These are phyloP conservation scores for Apamea crenata DNA, from an alignment of 2,888 invertebrate genomes.

Conservation along the genomic window DNA sequence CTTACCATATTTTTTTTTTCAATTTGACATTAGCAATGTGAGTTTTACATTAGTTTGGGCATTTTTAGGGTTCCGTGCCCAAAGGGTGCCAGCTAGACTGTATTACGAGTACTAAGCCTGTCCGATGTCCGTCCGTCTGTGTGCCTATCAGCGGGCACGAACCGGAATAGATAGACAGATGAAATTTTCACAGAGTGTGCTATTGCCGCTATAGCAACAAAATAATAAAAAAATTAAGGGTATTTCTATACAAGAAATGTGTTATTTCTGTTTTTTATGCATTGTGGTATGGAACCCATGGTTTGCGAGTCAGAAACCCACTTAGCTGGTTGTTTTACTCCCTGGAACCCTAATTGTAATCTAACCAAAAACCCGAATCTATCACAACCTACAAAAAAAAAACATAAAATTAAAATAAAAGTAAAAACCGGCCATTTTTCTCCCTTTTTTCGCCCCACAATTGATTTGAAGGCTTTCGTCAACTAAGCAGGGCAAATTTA, in stretches of 20 bases:
- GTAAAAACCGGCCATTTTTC: constrained; percentile 31
- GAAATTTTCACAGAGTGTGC: neutral
- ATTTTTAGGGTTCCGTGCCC: neutral
- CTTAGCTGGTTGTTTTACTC: neutral
- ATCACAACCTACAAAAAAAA: constrained; percentile 23
- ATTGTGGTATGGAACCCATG: neutral
- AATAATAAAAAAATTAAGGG: neutral
- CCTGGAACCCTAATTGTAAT: neutral
- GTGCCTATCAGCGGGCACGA: neutral
- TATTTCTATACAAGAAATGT: neutral
- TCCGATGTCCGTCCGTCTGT: no score
- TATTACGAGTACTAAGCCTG: neutral
- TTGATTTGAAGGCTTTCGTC: constrained; percentile 65
- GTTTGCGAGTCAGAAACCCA: neutral
- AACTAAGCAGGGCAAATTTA: constrained; percentile 62
- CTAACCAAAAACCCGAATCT: neutral
- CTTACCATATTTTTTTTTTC: neutral
- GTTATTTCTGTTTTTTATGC: neutral
- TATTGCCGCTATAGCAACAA: neutral
- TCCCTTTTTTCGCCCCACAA: constrained; percentile 50
- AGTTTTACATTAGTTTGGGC: neutral
- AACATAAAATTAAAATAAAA: constrained; percentile 33
- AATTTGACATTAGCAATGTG: neutral
- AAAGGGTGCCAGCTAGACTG: neutral
- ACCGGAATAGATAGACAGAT: neutral